Percentiles rank a stretch among this genome's conserved stretches.
These are phyloP conservation scores for Lordiphosa mommai DNA, from an alignment of 1,140 invertebrate species.

Conservation along the genomic window DNA sequence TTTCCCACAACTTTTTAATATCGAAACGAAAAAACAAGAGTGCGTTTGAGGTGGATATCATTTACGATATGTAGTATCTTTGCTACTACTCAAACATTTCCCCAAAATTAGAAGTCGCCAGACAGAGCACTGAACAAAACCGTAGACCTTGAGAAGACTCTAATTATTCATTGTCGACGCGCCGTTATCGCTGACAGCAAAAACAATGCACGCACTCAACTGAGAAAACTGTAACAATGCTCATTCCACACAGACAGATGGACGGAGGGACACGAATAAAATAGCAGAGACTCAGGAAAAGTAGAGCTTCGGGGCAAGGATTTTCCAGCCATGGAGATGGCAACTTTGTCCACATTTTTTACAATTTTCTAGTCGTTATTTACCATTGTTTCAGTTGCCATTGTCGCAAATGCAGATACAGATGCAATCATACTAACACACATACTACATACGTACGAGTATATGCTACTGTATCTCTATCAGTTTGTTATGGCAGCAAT, in stretches of 20 bases:
- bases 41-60: no score
- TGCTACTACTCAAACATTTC: no score
- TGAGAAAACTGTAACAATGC: conserved; percentile 71
- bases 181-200: conserved; percentile 62
- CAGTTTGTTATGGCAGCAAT: conserved; percentile 60
- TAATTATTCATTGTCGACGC: conserved; percentile 74
- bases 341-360: conserved; percentile 68
- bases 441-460: conserved; percentile 1
- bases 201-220: conserved; percentile 72
- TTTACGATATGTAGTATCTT: no score
- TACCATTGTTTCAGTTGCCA: conserved; percentile 65
- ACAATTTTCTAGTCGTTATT: conserved; percentile 77
- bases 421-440: conserved; percentile 5
- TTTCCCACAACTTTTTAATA: no score
- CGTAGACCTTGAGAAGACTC: conserved; percentile 54
- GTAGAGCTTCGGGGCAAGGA: conserved; percentile 56
- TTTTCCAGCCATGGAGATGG: conserved; percentile 53
- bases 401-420: conserved; percentile 26
- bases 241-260: conserved; percentile 39
- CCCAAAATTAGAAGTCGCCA: no score
- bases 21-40: no score
- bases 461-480: conserved; percentile 9
- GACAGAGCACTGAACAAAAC: no score
- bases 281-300: conserved; percentile 37
- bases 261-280: background rate